Conservation (phyloP, 2,113 vertebrate species). For the Platichthys stellatus region DNA sequence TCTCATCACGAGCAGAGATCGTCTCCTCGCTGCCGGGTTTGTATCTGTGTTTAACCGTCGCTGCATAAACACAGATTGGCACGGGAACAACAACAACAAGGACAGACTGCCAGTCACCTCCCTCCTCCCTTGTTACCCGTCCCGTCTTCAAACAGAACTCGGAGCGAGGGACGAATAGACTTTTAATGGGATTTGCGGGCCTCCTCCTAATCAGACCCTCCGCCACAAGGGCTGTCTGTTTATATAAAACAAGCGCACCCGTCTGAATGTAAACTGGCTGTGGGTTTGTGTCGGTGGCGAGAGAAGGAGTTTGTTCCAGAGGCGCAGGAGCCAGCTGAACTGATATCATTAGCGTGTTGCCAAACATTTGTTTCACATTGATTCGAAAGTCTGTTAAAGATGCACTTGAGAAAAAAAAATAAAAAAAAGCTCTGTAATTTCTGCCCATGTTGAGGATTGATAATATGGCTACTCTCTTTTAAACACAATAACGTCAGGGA, state of each 20-base stretch:
- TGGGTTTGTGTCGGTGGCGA: constrained; percentile 69
- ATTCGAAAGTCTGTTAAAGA: constrained; percentile 60
- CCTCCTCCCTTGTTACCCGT: constrained; percentile 56
- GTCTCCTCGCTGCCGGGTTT: constrained; percentile 27
- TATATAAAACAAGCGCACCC: constrained; percentile 79
- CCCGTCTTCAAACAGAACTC: constrained; percentile 81
- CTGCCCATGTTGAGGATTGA: constrained; percentile 64
- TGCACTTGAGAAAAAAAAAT: constrained; percentile 38
- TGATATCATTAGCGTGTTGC: constrained; percentile 69
- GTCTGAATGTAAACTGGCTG: constrained; percentile 77
- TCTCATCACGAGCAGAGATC: constrained; percentile 27
- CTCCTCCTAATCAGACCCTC: constrained; percentile 83
- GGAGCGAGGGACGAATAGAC: constrained; percentile 68
- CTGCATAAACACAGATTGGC: constrained; percentile 67
- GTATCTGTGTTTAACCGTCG: constrained; percentile 59
- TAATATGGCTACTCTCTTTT: constrained; percentile 57
- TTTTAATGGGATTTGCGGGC: constrained; percentile 84
- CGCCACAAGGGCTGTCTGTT: constrained; percentile 79
- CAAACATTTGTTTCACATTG: constrained; percentile 81
- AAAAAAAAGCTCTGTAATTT: constrained; percentile 49
- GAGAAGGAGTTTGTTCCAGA: constrained; percentile 59
- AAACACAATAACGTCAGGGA: constrained; percentile 67
- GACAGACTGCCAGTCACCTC: constrained; percentile 54
- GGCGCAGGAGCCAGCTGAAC: constrained; percentile 41
- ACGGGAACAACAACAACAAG: constrained; percentile 44